Evolutionary conservation across 2,113 vertebrate genomes (phyloP).

Genomic region (Rhinolophus sinicus): DNA sequence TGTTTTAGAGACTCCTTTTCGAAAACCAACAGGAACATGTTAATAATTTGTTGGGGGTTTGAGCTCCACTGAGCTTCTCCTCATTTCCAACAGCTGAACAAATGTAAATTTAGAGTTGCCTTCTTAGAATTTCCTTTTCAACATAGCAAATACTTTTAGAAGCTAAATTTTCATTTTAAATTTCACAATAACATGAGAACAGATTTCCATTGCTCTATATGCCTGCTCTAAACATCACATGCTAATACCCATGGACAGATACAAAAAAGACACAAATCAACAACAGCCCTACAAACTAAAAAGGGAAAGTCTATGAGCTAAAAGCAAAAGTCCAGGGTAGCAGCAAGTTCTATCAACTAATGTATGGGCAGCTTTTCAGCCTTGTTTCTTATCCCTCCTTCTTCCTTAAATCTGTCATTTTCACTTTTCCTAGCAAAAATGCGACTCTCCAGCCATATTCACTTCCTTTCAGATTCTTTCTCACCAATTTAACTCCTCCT

Average conservation of each 20-base stretch:
- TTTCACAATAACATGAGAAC: constrained; percentile 14
- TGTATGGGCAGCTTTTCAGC: background rate
- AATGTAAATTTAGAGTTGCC: constrained; percentile 68
- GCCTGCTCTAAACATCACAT: background rate
- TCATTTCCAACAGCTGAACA: constrained; percentile 55
- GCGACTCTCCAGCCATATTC: background rate
- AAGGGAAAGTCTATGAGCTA: background rate
- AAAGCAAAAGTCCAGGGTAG: background rate
- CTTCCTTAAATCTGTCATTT: background rate
- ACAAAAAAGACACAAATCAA: background rate
- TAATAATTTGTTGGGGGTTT: constrained; percentile 67
- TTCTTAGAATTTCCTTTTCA: constrained; percentile 73
- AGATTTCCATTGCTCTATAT: background rate
- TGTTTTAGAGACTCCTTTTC: constrained; percentile 72
- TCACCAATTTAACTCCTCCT: background rate
- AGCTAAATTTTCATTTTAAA: constrained; percentile 62
- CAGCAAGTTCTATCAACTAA: background rate
- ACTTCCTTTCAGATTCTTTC: constrained; percentile 1
- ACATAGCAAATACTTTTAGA: constrained; percentile 78
- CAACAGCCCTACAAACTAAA: background rate
- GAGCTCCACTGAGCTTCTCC: constrained; percentile 60
- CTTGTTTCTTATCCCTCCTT: background rate
- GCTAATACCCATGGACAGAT: background rate
- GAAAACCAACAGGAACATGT: constrained; percentile 66
- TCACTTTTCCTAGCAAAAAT: background rate